These are phyloP conservation scores for Malurus melanocephalus DNA, from an alignment of 2,113 vertebrate species.

Conservation along the genomic window DNA sequence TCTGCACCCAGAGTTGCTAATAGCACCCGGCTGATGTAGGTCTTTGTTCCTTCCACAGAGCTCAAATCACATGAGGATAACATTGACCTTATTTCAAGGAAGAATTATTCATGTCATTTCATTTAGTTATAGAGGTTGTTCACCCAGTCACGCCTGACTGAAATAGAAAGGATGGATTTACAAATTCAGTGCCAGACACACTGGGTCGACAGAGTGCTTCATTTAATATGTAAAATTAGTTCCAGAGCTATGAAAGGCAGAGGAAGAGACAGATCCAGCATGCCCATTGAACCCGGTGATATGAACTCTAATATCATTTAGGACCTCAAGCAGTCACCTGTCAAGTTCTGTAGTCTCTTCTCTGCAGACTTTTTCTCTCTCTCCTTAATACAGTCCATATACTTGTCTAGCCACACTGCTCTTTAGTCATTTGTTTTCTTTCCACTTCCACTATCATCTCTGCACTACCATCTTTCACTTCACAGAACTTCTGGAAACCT, in stretches of 20 bases:
- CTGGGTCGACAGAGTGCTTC: conserved; percentile 14
- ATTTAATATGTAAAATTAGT: conserved; percentile 67
- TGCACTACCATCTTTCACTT: not conserved
- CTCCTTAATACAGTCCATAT: not conserved
- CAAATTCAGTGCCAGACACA: conserved; percentile 48
- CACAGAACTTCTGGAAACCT: not conserved
- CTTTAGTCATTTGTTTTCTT: not conserved
- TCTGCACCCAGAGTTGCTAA: not conserved
- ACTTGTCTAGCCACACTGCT: not conserved
- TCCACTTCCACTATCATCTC: not conserved
- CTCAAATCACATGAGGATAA: conserved; percentile 46
- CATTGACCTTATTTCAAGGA: conserved; percentile 63
- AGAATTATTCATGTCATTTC: conserved; percentile 67
- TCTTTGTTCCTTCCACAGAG: conserved; percentile 33
- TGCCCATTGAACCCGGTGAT: not conserved
- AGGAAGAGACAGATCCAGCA: conserved; percentile 25
- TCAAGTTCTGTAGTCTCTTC: not conserved
- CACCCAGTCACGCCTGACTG: conserved; percentile 45
- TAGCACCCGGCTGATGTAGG: conserved; percentile 16
- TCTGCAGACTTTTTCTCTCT: not conserved
- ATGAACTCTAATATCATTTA: conserved; percentile 23
- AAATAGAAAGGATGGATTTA: conserved; percentile 64
- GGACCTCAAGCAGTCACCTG: not conserved
- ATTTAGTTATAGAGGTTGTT: conserved; percentile 53
- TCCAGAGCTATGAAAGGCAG: conserved; percentile 35